Evolutionary conservation across 2,888 invertebrate species (phyloP).

Genomic region (Resseliella maxima): DNA sequence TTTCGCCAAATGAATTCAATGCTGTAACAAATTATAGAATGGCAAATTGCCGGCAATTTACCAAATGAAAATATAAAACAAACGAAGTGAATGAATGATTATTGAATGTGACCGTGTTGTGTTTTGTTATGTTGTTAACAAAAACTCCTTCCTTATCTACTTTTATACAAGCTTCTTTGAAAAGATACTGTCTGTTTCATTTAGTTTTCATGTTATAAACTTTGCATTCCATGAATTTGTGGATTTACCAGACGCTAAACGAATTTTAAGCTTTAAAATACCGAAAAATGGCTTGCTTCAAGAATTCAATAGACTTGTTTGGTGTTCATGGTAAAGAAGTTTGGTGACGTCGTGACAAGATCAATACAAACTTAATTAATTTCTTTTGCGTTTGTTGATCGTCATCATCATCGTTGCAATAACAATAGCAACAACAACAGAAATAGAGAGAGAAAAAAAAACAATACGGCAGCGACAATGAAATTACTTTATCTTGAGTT

Average conservation of each 20-base stretch:
- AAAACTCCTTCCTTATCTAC: neutral
- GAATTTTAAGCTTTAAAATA: neutral
- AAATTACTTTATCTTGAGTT: neutral
- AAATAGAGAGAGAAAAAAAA: neutral
- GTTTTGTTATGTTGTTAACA: neutral
- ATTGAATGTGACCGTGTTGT: too few relatives aligned
- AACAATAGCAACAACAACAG: neutral
- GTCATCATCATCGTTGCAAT: neutral
- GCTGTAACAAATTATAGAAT: neutral
- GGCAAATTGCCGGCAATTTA: neutral
- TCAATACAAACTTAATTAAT: slow-evolving; percentile 51
- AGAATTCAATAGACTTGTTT: neutral
- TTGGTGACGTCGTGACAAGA: slow-evolving; percentile 18
- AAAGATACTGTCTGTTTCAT: neutral
- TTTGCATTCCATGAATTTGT: neutral
- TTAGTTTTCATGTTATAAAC: neutral
- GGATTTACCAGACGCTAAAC: neutral
- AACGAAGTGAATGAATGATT: neutral
- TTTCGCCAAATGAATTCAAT: neutral
- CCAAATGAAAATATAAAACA: neutral
- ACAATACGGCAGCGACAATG: neutral
- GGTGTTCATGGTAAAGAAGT: neutral
- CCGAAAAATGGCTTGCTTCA: neutral
- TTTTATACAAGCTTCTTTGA: too few relatives aligned
- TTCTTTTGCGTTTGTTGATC: neutral